A percentile compares a stretch with the other conserved stretches of the same genome.
These are phyloP conservation scores for Macroteleia sp. DNA, from an alignment of 2,888 invertebrate species.

Conservation along the genomic window DNA sequence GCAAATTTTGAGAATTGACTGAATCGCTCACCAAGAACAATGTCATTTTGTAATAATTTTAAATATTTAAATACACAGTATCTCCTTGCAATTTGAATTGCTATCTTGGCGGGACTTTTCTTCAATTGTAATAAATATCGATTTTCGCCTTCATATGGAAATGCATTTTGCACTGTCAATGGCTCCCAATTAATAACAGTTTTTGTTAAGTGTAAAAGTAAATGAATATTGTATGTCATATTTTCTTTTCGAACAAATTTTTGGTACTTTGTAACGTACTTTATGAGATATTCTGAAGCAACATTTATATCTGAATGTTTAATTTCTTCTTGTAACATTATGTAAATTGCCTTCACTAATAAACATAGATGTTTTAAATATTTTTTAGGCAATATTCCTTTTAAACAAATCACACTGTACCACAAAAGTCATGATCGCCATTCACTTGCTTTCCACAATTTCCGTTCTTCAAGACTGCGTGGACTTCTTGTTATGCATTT, in stretches of 20 bases:
- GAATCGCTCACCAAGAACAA: too few relatives aligned
- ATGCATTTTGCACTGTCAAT: too few relatives aligned
- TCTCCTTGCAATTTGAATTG: too few relatives aligned
- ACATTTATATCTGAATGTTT: neutral
- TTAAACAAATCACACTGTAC: conserved; percentile 11
- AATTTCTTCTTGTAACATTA: conserved; percentile 7
- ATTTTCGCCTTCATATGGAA: too few relatives aligned
- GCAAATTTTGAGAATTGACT: too few relatives aligned
- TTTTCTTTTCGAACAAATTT: conserved; percentile 14
- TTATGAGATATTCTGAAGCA: conserved; percentile 1
- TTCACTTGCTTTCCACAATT: conserved; percentile 9
- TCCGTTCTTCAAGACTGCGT: neutral
- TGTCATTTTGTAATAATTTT: too few relatives aligned
- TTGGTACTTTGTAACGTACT: conserved; percentile 2
- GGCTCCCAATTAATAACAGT: too few relatives aligned
- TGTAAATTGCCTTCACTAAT: conserved; percentile 1
- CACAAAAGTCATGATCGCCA: conserved; percentile 17
- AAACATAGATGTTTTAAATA: conserved; percentile 5
- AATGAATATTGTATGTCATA: conserved; percentile 20
- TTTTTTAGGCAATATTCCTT: conserved; percentile 1
- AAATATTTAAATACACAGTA: too few relatives aligned
- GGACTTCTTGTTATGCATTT: conserved; percentile 15
- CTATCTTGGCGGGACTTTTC: too few relatives aligned
- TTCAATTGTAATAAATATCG: too few relatives aligned
- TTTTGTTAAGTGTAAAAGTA: too few relatives aligned